Evolutionary conservation across 2,888 invertebrate genomes (phyloP), one percentile per base, ranked within the genome.

Genomic region (Mythimna ferrago): DNA sequence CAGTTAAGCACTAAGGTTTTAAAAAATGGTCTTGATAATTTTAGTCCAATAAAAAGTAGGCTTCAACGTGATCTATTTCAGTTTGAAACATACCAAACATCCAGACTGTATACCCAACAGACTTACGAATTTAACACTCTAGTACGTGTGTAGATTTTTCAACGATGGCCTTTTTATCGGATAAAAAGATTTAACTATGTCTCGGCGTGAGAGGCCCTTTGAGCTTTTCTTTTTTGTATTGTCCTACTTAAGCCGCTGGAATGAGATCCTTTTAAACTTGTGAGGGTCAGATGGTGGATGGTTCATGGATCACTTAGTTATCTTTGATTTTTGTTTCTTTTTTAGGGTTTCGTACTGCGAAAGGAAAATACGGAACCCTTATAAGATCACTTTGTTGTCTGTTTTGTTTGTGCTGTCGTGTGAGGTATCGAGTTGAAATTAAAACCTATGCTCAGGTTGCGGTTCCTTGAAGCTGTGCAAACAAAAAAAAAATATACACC

Each of bases 151-250:
- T 14, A 14, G 73, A 57, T 38, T 73, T 57, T 64, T 14, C 57
- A 65, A 41, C 19, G 14, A 16, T 19, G 19, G 19, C 2, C 26
- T 26, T 72, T 73, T 21, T 65, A 65, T 51, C 38, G 19, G 65
- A 21, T 61, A 61, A 53, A 71, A 71, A 60, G 44, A 54, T 73
- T 73, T 65, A 41, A 51, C 65, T 21, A 32, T n/a, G 48, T 57
- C 64, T 64, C 21, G 19, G 19, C 32, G 21, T 41, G 38, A 38
- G n/a, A 26, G 44, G 16, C n/a, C n/a, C 38, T 56, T 56, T 41
- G 57, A 65, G 26, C 35, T 35, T 66, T 51, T 35, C 16, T 66
- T 26, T 44, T 58, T 66, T 66, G 14, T 58, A 66, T 74, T 58
- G 26, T 58, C 16, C 66, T 44, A 44, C 35, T 66, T 7, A 10